Evolutionary conservation across 92 coral and sea anemone genomes (phyloP).

Genomic region (Phymanthus crucifer): DNA sequence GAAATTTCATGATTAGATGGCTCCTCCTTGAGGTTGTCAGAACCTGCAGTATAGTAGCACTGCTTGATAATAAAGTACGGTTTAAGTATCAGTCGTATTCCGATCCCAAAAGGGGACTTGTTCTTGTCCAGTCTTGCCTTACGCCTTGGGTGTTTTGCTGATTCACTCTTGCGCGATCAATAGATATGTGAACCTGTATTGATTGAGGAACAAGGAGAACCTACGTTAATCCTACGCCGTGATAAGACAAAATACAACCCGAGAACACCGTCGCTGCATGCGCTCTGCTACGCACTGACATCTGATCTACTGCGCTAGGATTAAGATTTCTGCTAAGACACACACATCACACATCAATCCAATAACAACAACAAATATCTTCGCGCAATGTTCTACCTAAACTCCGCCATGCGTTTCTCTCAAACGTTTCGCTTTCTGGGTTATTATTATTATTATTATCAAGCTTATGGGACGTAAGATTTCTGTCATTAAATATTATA

Average conservation of each 20-base stretch:
- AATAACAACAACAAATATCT: conserved; percentile 14
- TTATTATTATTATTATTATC: conserved; percentile 29
- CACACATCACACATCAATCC: background rate
- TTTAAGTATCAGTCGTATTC: background rate
- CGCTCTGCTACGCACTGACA: conserved; percentile 25
- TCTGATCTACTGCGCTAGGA: conserved; percentile 24
- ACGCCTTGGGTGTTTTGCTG: background rate
- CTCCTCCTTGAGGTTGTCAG: conserved; percentile 3
- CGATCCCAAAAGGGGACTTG: conserved; percentile 7
- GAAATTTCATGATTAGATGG: conserved; percentile 7
- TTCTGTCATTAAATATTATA: conserved; percentile 13
- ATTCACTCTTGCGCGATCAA: conserved; percentile 12
- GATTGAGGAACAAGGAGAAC: background rate
- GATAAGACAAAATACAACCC: background rate
- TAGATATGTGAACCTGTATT: conserved; percentile 17
- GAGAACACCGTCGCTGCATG: background rate
- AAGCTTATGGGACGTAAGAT: conserved; percentile 33
- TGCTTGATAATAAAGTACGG: background rate
- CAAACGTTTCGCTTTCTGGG: background rate
- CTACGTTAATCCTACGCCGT: background rate
- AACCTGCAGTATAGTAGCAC: background rate
- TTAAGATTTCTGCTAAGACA: conserved; percentile 34
- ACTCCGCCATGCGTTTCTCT: background rate
- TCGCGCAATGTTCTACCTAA: background rate
- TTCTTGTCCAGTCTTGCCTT: conserved; percentile 9